Evolutionary conservation across 1,140 invertebrate species (phyloP), one percentile per base, ranked within the genome.

Genomic region (Sycobia sp.): DNA sequence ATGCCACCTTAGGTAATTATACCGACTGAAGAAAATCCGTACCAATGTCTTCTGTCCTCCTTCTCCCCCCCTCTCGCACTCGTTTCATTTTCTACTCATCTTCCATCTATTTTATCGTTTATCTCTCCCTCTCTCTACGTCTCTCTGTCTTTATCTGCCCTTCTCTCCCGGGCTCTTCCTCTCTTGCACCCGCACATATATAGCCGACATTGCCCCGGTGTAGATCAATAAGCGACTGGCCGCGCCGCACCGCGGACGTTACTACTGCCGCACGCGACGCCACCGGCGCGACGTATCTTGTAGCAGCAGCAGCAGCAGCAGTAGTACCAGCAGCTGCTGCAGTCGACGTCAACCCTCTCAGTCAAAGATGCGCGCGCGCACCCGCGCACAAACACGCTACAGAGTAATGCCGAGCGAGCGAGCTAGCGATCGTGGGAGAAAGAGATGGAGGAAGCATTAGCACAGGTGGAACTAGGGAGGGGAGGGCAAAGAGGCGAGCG

Each of bases 191-290:
- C 13, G 3, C 51, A 20, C 29, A 18, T 9, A 54, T 25, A 25
- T 22, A 23, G 36, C 34, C 43, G 43, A 57, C 79, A 75, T 78
- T 76, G 72, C 54, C 67, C 74, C 73, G 75, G 76, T 73, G 44
- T 43, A 65, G 70, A 74, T 74, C 72, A 74, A 74, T 74, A 74
- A 65, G 51, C 67, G 68, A 41, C 22, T 27, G 11, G 38, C 16
- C 16, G 16, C 4, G 36, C 16, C 7, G 23, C 38, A 27, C 11
- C 38, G 11, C 3, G 18, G n/a, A 20, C 50, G 34, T n/a, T 39
- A 23, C 14, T 5, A 14, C 29, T 36, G n/a, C 47, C 27, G 27
- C n/a, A 11, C 29, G 29, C 29, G 11, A 11, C 11, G 23, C 11
- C 22, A 11, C 16, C 41, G 41, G 13, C 18, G 20, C 23, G 10